phyloP scores from a whole-genome alignment of 1,140 invertebrate genomes.

The Aphelinus certus region DNA sequence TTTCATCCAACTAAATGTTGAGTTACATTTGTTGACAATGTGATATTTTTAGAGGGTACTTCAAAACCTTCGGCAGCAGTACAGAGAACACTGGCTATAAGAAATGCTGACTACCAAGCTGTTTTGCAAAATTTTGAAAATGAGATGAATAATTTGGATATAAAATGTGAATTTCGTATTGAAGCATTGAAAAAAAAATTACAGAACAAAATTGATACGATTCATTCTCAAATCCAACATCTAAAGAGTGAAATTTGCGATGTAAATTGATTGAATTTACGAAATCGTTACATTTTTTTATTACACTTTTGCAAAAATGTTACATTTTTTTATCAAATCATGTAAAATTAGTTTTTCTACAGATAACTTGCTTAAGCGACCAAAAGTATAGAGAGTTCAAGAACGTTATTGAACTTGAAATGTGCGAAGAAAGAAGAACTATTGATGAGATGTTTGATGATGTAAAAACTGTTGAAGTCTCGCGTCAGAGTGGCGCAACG shows the following conservation, averaged over 20 bases:
- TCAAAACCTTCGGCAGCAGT: slow-evolving; percentile 40
- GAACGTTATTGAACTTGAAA: neutral
- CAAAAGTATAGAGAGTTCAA: slow-evolving; percentile 10
- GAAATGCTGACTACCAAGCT: slow-evolving; percentile 8
- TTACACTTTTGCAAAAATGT: too few relatives aligned
- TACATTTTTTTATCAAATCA: neutral
- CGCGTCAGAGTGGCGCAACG: neutral
- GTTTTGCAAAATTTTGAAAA: slow-evolving; percentile 3
- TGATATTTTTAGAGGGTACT: slow-evolving; percentile 23
- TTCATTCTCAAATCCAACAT: neutral
- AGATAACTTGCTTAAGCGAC: neutral
- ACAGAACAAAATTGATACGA: slow-evolving; percentile 10
- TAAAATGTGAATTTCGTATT: neutral
- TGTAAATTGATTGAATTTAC: slow-evolving; percentile 8
- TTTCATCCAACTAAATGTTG: too few relatives aligned
- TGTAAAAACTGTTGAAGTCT: neutral
- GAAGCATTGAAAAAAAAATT: slow-evolving; percentile 6
- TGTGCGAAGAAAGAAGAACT: slow-evolving; percentile 16
- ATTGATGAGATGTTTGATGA: slow-evolving; percentile 17
- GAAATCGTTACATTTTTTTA: too few relatives aligned
- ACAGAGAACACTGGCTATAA: slow-evolving; percentile 1
- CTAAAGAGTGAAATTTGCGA: slow-evolving; percentile 16
- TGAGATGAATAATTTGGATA: slow-evolving; percentile 16
- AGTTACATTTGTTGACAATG: too few relatives aligned
- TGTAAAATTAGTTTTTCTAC: slow-evolving; percentile 3